Percentiles rank a stretch among this genome's conserved stretches.
Conservation (phyloP, 2,888 invertebrate genomes). For the Drosophila paranaensis region DNA sequence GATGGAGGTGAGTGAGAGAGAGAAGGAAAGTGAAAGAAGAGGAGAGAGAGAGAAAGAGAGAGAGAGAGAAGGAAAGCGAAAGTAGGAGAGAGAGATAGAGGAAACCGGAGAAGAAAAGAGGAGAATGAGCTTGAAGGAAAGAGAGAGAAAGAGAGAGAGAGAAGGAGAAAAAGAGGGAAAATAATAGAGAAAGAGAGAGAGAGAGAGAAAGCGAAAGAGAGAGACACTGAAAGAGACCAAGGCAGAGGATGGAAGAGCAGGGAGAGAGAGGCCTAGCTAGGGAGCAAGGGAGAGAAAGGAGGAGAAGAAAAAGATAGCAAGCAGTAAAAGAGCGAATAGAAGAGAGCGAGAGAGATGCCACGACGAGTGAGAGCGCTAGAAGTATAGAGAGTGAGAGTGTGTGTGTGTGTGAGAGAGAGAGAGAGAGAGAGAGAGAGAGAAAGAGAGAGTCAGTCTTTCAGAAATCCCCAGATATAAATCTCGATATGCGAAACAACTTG, state of each 20-base stretch:
- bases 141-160: not conserved
- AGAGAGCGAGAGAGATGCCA: not conserved
- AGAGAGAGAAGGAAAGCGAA: too few species aligned
- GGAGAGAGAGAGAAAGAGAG: not conserved
- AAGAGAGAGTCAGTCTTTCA: not conserved
- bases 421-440: not conserved
- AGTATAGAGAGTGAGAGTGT: too few species aligned
- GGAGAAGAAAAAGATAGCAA: not conserved
- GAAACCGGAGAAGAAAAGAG: not conserved
- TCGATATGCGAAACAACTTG: constrained; percentile 39
- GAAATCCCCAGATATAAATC: not conserved
- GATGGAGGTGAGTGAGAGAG: not conserved
- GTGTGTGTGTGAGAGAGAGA: not conserved
- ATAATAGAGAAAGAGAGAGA: not conserved
- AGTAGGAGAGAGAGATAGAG: not conserved
- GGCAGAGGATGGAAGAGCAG: too few species aligned
- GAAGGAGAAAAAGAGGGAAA: not conserved
- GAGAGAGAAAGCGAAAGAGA: not conserved
- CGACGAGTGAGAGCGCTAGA: not conserved
- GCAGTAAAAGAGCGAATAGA: not conserved
- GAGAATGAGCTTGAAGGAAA: not conserved
- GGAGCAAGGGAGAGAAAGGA: not conserved
- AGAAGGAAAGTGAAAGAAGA: too few species aligned
- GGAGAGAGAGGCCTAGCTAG: too few species aligned
- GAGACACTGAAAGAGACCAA: not conserved